Conservation (phyloP, 1,140 invertebrate genomes). For the Cotesia typhae region DNA sequence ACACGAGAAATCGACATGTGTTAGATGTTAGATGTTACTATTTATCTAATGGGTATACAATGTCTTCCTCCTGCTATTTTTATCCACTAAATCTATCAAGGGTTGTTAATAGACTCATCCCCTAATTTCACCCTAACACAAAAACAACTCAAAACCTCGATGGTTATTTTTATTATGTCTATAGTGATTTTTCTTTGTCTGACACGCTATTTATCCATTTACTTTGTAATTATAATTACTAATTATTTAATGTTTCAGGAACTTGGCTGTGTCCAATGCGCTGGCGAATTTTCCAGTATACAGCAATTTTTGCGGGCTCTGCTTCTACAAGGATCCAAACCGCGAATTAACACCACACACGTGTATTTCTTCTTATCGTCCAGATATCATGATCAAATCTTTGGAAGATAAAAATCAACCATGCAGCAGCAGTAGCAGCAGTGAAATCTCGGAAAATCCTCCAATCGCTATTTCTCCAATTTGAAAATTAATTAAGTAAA, state of each 20-base stretch:
- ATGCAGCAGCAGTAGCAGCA: constrained; percentile 44
- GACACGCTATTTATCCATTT: constrained; percentile 6
- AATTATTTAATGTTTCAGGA: constrained; percentile 46
- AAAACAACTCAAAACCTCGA: too few relatives aligned
- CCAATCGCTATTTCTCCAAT: constrained; percentile 42
- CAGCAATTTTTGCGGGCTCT: constrained; percentile 50
- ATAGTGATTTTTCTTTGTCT: too few relatives aligned
- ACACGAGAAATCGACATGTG: constrained; percentile 52
- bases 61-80: constrained; percentile 43
- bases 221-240: constrained; percentile 24
- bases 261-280: constrained; percentile 54
- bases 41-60: constrained; percentile 40
- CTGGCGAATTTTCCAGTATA: constrained; percentile 53
- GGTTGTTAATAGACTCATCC: constrained; percentile 32
- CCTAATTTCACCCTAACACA: neutral
- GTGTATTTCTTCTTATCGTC: constrained; percentile 37
- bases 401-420: constrained; percentile 40
- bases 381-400: constrained; percentile 20
- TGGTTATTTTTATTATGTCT: too few relatives aligned
- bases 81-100: constrained; percentile 32
- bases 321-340: constrained; percentile 53
- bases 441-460: constrained; percentile 49
- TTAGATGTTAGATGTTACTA: constrained; percentile 37
- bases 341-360: constrained; percentile 41
- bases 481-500: constrained; percentile 21